These are phyloP conservation scores for Megalurothrips usitatus DNA, from an alignment of 2,888 invertebrate genomes.

Conservation along the genomic window DNA sequence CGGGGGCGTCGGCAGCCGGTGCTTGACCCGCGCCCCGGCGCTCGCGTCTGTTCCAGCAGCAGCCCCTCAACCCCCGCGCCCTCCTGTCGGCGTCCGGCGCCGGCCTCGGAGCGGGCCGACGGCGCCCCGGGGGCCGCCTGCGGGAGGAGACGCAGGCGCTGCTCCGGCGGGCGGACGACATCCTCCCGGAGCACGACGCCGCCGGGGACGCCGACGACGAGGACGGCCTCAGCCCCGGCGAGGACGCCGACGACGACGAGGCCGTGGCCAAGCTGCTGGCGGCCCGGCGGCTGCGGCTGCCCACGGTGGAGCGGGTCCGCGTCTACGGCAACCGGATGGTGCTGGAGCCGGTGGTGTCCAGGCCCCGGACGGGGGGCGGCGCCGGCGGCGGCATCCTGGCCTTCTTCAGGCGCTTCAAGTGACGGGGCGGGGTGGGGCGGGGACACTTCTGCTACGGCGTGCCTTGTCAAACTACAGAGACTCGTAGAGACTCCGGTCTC, in stretches of 20 bases:
- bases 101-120: not conserved
- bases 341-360: conserved; percentile 6
- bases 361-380: not conserved
- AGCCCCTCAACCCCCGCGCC: not conserved
- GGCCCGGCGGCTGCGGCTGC: not conserved
- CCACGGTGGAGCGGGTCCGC: conserved; percentile 9
- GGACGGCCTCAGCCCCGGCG: not conserved
- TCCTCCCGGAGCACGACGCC: not conserved
- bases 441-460: not conserved
- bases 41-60: not conserved
- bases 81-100: not conserved
- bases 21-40: too few species aligned
- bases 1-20: too few species aligned
- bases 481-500: not conserved
- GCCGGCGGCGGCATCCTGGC: not conserved
- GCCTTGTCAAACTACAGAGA: not conserved
- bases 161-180: conserved; percentile 9
- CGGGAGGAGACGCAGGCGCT: conserved; percentile 11
- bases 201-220: not conserved
- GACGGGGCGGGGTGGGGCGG: conserved; percentile 7
- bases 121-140: not conserved
- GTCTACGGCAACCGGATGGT: conserved; percentile 22
- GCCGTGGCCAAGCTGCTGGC: not conserved
- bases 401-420: not conserved
- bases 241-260: conserved; percentile 1